Evolutionary conservation across 2,113 vertebrate genomes (phyloP), one percentile per base, ranked within the genome.

Genomic region (Peromyscus maniculatus): DNA sequence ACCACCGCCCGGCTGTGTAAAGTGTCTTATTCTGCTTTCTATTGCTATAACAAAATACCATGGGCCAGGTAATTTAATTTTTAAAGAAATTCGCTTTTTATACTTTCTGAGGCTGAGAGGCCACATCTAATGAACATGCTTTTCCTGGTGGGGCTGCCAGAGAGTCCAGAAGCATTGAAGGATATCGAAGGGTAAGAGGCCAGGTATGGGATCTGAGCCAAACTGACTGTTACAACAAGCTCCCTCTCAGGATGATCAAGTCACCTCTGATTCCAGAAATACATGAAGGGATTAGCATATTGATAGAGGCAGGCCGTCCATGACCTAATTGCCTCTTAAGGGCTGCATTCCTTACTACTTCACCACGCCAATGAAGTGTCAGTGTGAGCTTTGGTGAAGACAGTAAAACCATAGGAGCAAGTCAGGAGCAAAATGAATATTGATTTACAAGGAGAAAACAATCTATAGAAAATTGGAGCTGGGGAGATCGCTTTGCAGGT

Each of bases 361-460:
- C 26, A 66, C 5, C 22, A 7, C 5, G 5, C 17, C 8, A 3
- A 31, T 66, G 16, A 49, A 43, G 28, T 43, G 82, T 75, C 28
- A 55, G 24, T 3, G 15, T 43, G 36, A 66, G 19, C 17, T 84
- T 66, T 75, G 46, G 43, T 57, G 59, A 91, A 39, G 39, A 74
- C 16, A 64, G 39, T 62, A 59, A 86, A 86, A 86, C 24, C 52
- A 36, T 33, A 84, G 17, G 8, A 72, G 52, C 74, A 91, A 89
- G 22, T 77, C 79, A 78, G 52, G 66, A 93, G 15, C n/a, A 89
- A 97, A 87, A 55, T 21, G 64, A 97, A n/a, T 80, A 75, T 90
- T 94, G 74, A 67, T 49, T 69, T 88, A 87, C n/a, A 96, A 89
- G 59, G 15, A 80, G 13, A 75, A 77, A 93, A 87, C 26, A 79